Conservation (phyloP, 2,113 vertebrate species). For the Irena cyanogastra region DNA sequence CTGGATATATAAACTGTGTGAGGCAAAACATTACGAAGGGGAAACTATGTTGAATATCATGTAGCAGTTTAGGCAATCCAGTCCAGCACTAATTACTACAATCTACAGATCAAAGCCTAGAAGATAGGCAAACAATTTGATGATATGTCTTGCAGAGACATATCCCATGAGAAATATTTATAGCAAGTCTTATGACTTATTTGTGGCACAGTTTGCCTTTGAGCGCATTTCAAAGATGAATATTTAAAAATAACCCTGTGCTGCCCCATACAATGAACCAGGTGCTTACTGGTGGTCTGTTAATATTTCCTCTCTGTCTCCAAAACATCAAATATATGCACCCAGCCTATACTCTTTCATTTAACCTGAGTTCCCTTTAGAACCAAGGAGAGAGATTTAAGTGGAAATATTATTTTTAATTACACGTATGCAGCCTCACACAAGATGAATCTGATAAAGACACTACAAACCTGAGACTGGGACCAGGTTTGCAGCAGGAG, state of each 20-base stretch:
- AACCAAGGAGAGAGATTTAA: neutral
- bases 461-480: accelerated
- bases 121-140: neutral
- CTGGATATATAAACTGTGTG: neutral
- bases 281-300: neutral
- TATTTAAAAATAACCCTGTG: neutral
- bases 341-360: neutral
- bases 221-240: neutral
- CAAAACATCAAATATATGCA: neutral
- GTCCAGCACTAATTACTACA: neutral
- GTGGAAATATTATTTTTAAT: neutral
- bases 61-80: neutral
- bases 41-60: neutral
- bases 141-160: neutral
- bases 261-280: neutral
- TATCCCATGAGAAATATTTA: neutral
- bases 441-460: neutral
- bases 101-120: constrained; percentile 3
- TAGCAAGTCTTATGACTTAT: neutral
- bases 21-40: neutral
- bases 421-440: neutral
- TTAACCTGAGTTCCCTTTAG: neutral
- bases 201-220: neutral
- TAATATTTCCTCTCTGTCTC: neutral
- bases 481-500: neutral